A percentile compares a stretch with the other conserved stretches of the same genome.
Conservation (phyloP, 2,888 invertebrate genomes). For the Sarcophaga variegata region DNA sequence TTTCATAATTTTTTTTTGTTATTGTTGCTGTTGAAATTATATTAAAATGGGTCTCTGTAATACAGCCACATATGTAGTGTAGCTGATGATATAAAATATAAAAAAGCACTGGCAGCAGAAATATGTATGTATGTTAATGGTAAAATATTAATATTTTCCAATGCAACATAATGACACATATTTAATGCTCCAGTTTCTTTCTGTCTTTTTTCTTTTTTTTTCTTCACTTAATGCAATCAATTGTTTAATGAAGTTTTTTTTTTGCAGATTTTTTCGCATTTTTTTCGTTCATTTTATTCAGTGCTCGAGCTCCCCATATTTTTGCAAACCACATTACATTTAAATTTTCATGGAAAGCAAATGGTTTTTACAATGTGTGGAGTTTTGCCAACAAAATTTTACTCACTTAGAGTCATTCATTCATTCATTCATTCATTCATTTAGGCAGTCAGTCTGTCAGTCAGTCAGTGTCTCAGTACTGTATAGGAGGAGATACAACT, state of each 20-base stretch:
- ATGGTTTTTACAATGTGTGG: neutral
- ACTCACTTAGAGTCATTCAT: neutral
- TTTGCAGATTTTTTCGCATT: neutral
- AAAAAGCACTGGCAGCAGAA: too few species aligned
- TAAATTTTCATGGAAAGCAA: neutral
- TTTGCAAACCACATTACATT: conserved; percentile 2
- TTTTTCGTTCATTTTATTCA: neutral
- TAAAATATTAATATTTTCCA: conserved; percentile 22
- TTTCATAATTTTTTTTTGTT: neutral
- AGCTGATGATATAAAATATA: too few species aligned
- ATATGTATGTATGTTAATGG: neutral
- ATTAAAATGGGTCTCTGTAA: too few species aligned
- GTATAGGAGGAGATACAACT: too few species aligned
- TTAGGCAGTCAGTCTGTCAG: too few species aligned
- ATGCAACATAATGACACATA: conserved; percentile 52
- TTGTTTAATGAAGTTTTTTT: conserved; percentile 28
- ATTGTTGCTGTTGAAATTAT: too few species aligned
- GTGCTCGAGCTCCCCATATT: too few species aligned
- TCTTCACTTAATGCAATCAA: conserved; percentile 53
- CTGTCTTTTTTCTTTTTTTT: neutral
- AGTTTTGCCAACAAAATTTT: conserved; percentile 46
- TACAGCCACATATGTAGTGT: too few species aligned
- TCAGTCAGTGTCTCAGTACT: too few species aligned
- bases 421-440: too few species aligned
- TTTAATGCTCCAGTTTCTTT: conserved; percentile 56